Evolutionary conservation across 2,888 invertebrate species (phyloP).

Genomic region (Altica lythri): DNA sequence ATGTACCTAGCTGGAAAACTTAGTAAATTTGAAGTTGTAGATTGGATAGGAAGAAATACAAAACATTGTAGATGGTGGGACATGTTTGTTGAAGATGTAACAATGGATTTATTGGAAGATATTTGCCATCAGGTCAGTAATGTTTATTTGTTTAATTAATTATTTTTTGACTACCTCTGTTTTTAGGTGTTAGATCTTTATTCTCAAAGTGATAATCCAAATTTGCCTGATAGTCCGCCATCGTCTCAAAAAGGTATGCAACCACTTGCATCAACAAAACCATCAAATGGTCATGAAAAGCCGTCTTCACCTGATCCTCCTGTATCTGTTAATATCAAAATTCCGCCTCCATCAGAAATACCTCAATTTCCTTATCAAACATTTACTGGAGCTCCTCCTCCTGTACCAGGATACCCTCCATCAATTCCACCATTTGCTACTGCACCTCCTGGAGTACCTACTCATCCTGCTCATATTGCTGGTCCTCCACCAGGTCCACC

Average conservation of each 20-base stretch:
- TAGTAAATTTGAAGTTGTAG: slow-evolving; percentile 91
- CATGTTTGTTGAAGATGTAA: slow-evolving; percentile 94
- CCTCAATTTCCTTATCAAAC: slow-evolving; percentile 52
- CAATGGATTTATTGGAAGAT: slow-evolving; percentile 92
- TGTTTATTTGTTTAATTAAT: too few relatives aligned
- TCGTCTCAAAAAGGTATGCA: slow-evolving; percentile 43
- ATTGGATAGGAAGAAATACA: slow-evolving; percentile 82
- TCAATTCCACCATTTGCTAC: slow-evolving; percentile 56
- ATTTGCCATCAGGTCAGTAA: slow-evolving; percentile 92
- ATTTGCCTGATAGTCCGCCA: slow-evolving; percentile 71
- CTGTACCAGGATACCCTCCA: slow-evolving; percentile 41
- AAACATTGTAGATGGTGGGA: slow-evolving; percentile 96
- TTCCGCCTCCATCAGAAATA: slow-evolving; percentile 48
- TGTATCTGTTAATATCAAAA: slow-evolving; percentile 40
- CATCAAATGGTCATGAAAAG: slow-evolving; percentile 63
- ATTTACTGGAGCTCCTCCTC: slow-evolving; percentile 49
- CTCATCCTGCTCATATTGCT: slow-evolving; percentile 46
- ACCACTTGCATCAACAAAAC: slow-evolving; percentile 37
- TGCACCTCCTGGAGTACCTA: slow-evolving; percentile 32
- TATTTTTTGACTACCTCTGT: too few relatives aligned
- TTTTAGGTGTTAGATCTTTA: slow-evolving; percentile 76
- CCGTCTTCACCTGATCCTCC: slow-evolving; percentile 39
- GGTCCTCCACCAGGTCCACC: slow-evolving; percentile 60
- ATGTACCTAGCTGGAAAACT: slow-evolving; percentile 97
- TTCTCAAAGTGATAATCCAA: slow-evolving; percentile 61